Evolutionary conservation across 2,888 invertebrate genomes (phyloP).

Genomic region (Zootermopsis nevadensis): DNA sequence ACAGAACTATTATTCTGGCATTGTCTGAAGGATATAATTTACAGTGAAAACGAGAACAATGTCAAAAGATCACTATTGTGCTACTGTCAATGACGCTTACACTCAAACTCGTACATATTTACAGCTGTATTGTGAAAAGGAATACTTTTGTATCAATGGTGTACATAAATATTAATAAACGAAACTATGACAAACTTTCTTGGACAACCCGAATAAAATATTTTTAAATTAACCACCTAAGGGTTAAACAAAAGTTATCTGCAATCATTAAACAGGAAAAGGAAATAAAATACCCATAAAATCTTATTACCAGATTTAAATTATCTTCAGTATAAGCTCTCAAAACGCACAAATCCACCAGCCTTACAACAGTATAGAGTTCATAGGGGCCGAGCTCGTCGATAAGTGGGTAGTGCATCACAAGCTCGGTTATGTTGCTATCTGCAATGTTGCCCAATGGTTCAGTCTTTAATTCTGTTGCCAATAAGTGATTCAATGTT

Average conservation of each 20-base stretch:
- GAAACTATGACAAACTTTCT: neutral
- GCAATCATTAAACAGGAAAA: no score
- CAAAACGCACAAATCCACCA: neutral
- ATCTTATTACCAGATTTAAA: conserved; percentile 2
- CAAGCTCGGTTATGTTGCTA: neutral
- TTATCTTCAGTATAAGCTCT: neutral
- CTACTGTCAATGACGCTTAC: no score
- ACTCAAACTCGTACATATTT: no score
- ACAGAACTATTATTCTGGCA: no score
- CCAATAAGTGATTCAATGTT: neutral
- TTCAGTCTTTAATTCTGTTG: neutral
- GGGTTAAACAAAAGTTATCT: no score
- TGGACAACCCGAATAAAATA: neutral
- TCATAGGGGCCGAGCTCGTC: neutral
- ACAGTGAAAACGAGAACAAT: no score
- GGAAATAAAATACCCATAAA: neutral
- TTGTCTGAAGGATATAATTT: no score
- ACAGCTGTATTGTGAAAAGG: no score
- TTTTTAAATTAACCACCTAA: neutral
- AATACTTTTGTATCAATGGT: no score
- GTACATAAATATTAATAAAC: neutral
- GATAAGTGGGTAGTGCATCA: neutral
- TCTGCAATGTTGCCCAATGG: neutral
- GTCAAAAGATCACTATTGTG: no score
- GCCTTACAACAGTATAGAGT: neutral